Conservation (phyloP, 2,888 invertebrate genomes). For the Drosophila meridionalis region DNA sequence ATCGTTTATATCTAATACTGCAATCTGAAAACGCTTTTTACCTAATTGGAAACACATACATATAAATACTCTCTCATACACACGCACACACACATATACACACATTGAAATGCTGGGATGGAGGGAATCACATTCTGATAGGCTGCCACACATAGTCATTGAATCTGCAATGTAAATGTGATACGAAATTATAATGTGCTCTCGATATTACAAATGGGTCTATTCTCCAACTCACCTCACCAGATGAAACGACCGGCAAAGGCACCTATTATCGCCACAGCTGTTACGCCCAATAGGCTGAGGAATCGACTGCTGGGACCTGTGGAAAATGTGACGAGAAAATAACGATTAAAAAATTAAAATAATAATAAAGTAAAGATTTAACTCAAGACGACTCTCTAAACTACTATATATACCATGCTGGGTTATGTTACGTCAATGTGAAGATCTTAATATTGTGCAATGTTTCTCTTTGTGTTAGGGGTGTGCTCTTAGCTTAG, state of each 20-base stretch:
- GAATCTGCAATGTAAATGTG: conserved; percentile 28
- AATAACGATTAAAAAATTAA: background rate
- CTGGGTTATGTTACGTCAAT: background rate
- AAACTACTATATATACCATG: background rate
- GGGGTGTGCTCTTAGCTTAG: background rate
- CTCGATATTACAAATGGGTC: too few species aligned
- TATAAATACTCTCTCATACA: background rate
- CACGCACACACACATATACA: conserved; percentile 11
- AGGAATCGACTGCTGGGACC: conserved; percentile 51
- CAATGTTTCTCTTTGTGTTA: background rate
- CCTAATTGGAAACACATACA: conserved; percentile 20
- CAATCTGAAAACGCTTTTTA: conserved; percentile 53
- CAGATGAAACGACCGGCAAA: conserved; percentile 70
- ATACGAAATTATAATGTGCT: background rate
- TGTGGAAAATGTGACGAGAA: conserved; percentile 17
- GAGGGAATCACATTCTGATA: conserved; percentile 62
- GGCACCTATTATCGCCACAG: conserved; percentile 66
- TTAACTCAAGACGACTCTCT: too few species aligned
- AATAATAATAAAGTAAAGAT: background rate
- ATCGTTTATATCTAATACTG: conserved; percentile 68
- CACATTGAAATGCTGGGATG: background rate
- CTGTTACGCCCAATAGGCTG: conserved; percentile 66
- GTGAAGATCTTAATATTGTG: background rate
- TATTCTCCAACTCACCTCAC: conserved; percentile 71
- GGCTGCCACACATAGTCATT: conserved; percentile 33